These are phyloP conservation scores for Folsomia manolachei DNA, from an alignment of 2,888 invertebrate species.

Conservation along the genomic window DNA sequence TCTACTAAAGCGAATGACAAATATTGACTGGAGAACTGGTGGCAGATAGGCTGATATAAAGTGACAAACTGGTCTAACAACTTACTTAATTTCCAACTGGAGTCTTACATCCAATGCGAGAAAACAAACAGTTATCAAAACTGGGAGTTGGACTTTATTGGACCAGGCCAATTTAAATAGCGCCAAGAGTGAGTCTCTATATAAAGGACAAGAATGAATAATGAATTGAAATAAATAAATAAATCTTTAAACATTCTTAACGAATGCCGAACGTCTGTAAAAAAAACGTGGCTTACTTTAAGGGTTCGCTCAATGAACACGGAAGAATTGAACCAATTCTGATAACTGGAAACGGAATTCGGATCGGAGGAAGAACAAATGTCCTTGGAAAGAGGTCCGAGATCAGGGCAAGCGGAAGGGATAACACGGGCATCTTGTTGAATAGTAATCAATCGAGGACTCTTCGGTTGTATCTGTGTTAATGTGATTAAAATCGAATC, in stretches of 20 bases:
- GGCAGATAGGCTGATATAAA: no score
- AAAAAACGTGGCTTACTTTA: constrained; percentile 28
- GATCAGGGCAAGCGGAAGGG: constrained; percentile 21
- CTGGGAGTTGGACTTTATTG: constrained; percentile 65
- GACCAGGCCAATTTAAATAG: constrained; percentile 71
- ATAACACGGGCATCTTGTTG: constrained; percentile 27
- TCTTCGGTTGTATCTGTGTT: background rate
- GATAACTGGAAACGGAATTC: constrained; percentile 31
- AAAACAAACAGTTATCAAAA: constrained; percentile 65
- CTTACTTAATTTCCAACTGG: constrained; percentile 68
- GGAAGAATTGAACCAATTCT: constrained; percentile 37
- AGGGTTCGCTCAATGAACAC: constrained; percentile 31
- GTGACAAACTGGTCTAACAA: no score
- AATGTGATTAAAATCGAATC: no score
- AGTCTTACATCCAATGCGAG: constrained; percentile 67
- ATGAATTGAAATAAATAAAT: background rate
- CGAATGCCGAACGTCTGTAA: background rate
- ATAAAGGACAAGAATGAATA: background rate
- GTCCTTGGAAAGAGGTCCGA: background rate
- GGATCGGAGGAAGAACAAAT: constrained; percentile 24
- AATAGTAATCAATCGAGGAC: background rate
- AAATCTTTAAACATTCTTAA: background rate
- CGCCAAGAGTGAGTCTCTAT: constrained; percentile 61
- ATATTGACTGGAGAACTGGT: no score
- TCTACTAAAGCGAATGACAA: no score